Evolutionary conservation across 2,113 vertebrate species (phyloP).

Genomic region (Heterotis niloticus): DNA sequence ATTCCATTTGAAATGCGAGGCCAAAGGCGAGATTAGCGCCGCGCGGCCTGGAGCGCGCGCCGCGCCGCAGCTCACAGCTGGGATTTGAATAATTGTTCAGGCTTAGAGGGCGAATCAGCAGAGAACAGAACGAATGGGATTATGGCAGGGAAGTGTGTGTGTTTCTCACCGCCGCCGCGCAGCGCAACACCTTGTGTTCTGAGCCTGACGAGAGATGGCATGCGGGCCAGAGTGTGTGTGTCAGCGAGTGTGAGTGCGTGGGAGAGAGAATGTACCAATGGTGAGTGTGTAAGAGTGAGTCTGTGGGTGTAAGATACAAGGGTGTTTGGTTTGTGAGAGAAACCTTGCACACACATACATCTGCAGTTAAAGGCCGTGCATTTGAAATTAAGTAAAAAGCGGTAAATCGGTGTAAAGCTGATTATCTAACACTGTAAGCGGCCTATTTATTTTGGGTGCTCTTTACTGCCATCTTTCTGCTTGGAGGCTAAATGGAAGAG

Average conservation of each 20-base stretch:
- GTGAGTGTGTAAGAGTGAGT: conserved; percentile 16
- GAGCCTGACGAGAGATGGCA: conserved; percentile 13
- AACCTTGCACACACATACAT: too few species aligned
- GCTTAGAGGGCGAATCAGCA: conserved; percentile 94
- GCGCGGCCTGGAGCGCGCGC: conserved; percentile 94
- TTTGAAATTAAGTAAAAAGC: too few species aligned
- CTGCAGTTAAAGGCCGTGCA: too few species aligned
- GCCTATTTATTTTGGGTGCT: too few species aligned
- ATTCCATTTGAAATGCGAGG: conserved; percentile 99
- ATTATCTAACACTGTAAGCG: too few species aligned
- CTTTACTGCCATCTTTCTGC: too few species aligned
- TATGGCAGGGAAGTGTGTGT: conserved; percentile 90
- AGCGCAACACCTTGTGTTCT: conserved; percentile 73
- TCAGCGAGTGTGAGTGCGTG: conserved; percentile 29
- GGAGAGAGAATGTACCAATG: conserved; percentile 33
- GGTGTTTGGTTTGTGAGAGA: background rate
- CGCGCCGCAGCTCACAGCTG: conserved; percentile 97
- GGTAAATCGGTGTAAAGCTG: too few species aligned
- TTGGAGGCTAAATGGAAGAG: too few species aligned
- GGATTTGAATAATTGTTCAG: conserved; percentile 99
- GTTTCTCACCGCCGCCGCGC: conserved; percentile 88
- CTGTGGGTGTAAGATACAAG: conserved; percentile 11
- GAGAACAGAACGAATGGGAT: conserved; percentile 98
- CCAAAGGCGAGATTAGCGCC: conserved; percentile 97
- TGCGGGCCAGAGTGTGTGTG: conserved; percentile 4